Percentiles rank a stretch among this genome's conserved stretches.
These are phyloP conservation scores for Leptinotarsa haldemani DNA, from an alignment of 2,888 invertebrate species.

Conservation along the genomic window DNA sequence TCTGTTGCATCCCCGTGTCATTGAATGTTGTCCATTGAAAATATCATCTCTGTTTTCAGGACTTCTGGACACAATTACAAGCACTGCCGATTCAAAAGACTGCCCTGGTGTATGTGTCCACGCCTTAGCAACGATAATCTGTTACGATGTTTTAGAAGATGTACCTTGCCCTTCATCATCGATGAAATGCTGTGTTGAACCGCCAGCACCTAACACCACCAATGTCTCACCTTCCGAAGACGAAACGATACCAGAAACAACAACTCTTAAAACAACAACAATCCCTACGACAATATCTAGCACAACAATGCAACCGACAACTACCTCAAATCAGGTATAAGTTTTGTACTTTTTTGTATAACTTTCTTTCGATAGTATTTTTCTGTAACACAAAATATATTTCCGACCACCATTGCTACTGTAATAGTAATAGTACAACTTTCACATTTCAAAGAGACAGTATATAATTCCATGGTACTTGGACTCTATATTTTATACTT, in stretches of 20 bases:
- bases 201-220: conserved; percentile 73
- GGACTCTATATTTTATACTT: not conserved
- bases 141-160: conserved; percentile 86
- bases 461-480: not conserved
- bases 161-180: conserved; percentile 82
- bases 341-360: no score
- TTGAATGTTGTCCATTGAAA: not conserved
- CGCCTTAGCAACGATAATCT: conserved; percentile 85
- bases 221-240: conserved; percentile 42
- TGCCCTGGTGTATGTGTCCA: conserved; percentile 93
- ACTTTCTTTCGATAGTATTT: no score
- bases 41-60: conserved; percentile 68
- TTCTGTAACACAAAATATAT: no score
- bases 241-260: conserved; percentile 54
- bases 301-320: conserved; percentile 43
- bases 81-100: conserved; percentile 85
- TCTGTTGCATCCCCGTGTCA: not conserved
- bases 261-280: conserved; percentile 56
- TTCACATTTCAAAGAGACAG: not conserved
- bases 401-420: no score
- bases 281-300: conserved; percentile 51
- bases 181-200: conserved; percentile 88
- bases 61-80: conserved; percentile 85
- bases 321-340: conserved; percentile 51
- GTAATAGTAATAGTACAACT: no score